Evolutionary conservation across 2,888 invertebrate species (phyloP).

Genomic region (Epinotia demarniana): DNA sequence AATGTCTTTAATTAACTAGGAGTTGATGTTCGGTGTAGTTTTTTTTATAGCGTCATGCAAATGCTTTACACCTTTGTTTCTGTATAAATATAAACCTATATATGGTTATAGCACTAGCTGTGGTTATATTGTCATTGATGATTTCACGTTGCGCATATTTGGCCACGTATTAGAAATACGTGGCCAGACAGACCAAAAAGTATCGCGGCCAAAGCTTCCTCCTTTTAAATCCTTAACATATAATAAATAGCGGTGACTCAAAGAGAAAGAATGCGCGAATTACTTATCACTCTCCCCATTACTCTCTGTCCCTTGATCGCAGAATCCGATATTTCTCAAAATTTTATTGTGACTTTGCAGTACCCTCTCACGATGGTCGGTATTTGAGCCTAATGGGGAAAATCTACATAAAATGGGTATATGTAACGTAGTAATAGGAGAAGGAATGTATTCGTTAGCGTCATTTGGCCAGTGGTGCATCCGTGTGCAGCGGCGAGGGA

Average conservation of each 20-base stretch:
- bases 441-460: slow-evolving; percentile 17
- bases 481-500: slow-evolving; percentile 31
- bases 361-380: neutral
- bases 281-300: slow-evolving; percentile 1
- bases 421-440: neutral
- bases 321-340: neutral
- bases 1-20: slow-evolving; percentile 19
- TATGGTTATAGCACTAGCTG: neutral
- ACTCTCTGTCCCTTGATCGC: slow-evolving; percentile 2
- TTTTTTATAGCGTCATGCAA: neutral
- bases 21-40: neutral
- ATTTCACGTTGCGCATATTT: neutral
- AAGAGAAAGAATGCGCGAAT: neutral
- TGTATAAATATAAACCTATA: too few relatives aligned
- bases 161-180: neutral
- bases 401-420: neutral
- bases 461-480: slow-evolving; percentile 33
- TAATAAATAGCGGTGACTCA: neutral
- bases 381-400: neutral
- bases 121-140: neutral
- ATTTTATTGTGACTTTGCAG: neutral
- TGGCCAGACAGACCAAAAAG: neutral
- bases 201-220: neutral
- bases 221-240: neutral
- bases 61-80: neutral